Conservation (phyloP, 2,888 invertebrate genomes). For the Cosmia pyralina region DNA sequence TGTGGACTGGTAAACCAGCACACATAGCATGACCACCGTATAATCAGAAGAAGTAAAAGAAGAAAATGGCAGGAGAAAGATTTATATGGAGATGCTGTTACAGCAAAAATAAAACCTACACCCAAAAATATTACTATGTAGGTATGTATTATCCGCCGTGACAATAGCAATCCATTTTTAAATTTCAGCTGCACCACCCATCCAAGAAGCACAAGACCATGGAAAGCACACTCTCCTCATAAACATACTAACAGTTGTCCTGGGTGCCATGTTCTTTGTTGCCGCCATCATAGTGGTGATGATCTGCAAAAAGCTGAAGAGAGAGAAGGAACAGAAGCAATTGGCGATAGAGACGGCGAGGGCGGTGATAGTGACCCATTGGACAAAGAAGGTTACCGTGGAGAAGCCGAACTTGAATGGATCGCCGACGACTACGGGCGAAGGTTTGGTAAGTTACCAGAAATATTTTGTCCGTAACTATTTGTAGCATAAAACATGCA, state of each 20-base stretch:
- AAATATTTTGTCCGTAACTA: background rate
- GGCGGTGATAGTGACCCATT: slow-evolving; percentile 95
- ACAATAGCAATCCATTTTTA: background rate
- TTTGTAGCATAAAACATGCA: background rate
- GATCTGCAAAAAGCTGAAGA: slow-evolving; percentile 92
- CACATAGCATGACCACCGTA: background rate
- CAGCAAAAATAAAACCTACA: background rate
- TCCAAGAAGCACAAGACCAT: slow-evolving; percentile 80
- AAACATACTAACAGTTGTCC: slow-evolving; percentile 90
- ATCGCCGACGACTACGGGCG: slow-evolving; percentile 90
- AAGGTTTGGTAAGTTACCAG: slow-evolving; percentile 89
- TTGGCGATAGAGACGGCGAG: slow-evolving; percentile 94
- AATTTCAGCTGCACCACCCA: slow-evolving; percentile 76
- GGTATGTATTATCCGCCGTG: background rate
- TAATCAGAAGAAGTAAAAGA: background rate
- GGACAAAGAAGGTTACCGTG: slow-evolving; percentile 97
- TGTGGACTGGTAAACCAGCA: background rate
- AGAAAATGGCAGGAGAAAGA: background rate
- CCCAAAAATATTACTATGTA: background rate
- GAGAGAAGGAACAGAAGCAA: slow-evolving; percentile 95
- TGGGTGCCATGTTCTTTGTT: slow-evolving; percentile 91
- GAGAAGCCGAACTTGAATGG: slow-evolving; percentile 94
- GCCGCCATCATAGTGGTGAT: slow-evolving; percentile 91
- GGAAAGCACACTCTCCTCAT: slow-evolving; percentile 89
- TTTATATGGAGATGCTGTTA: background rate